A percentile compares a stretch with the other conserved stretches of the same genome.
phyloP scores from a whole-genome alignment of 2,797 vertebrate species.

The Oceanodroma leucorhoa region DNA sequence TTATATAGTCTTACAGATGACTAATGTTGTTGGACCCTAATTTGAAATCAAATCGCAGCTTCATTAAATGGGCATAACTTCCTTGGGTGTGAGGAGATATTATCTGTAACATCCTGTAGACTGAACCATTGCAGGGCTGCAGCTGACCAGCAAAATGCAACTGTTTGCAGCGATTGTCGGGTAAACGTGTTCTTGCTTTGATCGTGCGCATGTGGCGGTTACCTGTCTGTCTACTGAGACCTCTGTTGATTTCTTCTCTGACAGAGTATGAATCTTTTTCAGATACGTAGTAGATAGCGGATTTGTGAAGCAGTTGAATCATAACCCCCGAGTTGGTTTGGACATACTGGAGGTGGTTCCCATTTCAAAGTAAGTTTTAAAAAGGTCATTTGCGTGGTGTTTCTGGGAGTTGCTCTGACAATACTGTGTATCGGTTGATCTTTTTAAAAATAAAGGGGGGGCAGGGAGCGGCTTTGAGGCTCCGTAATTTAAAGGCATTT shows the following conservation, averaged over 20 bases:
- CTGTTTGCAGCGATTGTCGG: background rate
- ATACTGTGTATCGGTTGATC: background rate
- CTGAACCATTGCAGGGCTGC: background rate
- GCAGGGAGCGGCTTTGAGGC: fast-evolving
- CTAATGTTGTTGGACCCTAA: background rate
- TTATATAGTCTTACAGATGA: background rate
- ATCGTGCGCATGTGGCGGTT: fast-evolving
- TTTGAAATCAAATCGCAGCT: background rate
- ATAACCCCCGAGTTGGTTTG: slow-evolving; percentile 92
- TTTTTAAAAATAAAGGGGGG: background rate
- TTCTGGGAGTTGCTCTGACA: background rate
- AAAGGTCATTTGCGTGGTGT: background rate
- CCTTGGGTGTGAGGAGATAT: background rate
- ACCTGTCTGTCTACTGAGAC: background rate
- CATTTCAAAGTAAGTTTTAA: slow-evolving; percentile 90
- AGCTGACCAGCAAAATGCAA: background rate
- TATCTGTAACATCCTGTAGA: background rate
- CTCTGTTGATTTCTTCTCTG: background rate
- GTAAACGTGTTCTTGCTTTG: background rate
- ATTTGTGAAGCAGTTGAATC: slow-evolving; percentile 96
- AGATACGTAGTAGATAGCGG: slow-evolving; percentile 96
- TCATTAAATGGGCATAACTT: background rate
- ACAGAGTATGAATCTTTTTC: slow-evolving; percentile 8
- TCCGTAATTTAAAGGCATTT: background rate
- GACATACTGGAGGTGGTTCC: slow-evolving; percentile 95